These are phyloP conservation scores for Orestias chungarensis DNA, from an alignment of 2,797 vertebrate species.

Conservation along the genomic window DNA sequence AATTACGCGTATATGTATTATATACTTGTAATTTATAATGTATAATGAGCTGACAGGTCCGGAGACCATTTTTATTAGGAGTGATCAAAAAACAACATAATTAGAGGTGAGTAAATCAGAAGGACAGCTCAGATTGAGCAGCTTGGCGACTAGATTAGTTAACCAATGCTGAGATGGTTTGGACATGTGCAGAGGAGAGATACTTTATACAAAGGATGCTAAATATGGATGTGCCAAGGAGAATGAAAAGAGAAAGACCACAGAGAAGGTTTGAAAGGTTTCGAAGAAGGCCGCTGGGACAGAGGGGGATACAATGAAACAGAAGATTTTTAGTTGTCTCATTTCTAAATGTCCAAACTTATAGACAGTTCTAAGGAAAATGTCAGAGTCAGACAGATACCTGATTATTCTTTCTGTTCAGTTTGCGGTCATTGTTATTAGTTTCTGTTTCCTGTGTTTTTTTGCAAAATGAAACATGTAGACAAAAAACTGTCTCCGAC, in stretches of 20 bases:
- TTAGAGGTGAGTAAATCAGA: background rate
- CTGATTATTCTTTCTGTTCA: constrained; percentile 4
- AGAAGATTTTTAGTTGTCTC: background rate
- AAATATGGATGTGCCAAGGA: constrained; percentile 5
- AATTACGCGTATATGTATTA: background rate
- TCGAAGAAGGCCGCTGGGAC: background rate
- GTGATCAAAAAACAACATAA: background rate
- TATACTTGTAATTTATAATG: too few species aligned
- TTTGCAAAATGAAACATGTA: background rate
- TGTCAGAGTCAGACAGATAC: constrained; percentile 4
- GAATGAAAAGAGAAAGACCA: constrained; percentile 1
- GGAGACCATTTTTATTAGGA: background rate
- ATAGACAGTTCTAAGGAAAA: background rate
- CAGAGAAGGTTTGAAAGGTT: background rate
- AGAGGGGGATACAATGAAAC: background rate
- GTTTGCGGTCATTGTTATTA: background rate
- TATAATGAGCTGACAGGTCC: background rate
- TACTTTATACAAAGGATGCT: background rate
- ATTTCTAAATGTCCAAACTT: background rate
- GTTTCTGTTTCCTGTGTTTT: background rate
- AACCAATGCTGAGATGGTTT: constrained; percentile 1
- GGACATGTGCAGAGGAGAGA: constrained; percentile 4
- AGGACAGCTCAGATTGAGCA: constrained; percentile 2
- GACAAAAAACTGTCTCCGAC: background rate
- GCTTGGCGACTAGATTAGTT: background rate